Conservation (phyloP, 2,888 invertebrate genomes). For the Dione juno region DNA sequence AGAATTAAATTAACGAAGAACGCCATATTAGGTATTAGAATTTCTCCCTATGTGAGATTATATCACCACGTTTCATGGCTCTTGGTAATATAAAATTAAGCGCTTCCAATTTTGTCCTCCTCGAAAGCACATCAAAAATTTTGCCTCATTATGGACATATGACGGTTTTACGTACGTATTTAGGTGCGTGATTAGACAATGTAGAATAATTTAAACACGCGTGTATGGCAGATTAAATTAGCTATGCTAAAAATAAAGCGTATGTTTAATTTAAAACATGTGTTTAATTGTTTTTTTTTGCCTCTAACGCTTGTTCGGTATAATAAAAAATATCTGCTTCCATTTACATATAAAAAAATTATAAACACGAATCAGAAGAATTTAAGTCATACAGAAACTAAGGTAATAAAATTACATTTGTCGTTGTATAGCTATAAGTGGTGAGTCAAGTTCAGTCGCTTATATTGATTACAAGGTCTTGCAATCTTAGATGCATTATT, state of each 20-base stretch:
- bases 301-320: neutral
- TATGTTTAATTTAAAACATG: too few species aligned
- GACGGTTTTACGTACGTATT: slow-evolving; percentile 19
- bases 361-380: neutral
- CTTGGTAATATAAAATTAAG: slow-evolving; percentile 1
- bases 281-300: slow-evolving; percentile 13
- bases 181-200: slow-evolving; percentile 31
- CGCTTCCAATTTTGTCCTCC: slow-evolving; percentile 8
- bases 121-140: slow-evolving; percentile 27
- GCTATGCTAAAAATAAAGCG: slow-evolving; percentile 14
- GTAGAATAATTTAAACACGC: slow-evolving; percentile 25
- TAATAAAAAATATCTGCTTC: neutral
- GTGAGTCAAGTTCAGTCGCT: slow-evolving; percentile 31
- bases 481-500: slow-evolving; percentile 26
- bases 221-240: slow-evolving; percentile 12
- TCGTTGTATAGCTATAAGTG: slow-evolving; percentile 10
- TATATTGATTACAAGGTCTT: slow-evolving; percentile 19
- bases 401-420: slow-evolving; percentile 11
- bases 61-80: neutral
- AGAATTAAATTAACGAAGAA: neutral
- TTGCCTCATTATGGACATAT: slow-evolving; percentile 33
- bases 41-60: neutral
- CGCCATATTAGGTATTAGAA: neutral
- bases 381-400: neutral
- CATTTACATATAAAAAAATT: neutral